Base-by-base conservation (phyloP, 2,797 vertebrate genomes). In the Pseudochirops cupreus region DNA sequence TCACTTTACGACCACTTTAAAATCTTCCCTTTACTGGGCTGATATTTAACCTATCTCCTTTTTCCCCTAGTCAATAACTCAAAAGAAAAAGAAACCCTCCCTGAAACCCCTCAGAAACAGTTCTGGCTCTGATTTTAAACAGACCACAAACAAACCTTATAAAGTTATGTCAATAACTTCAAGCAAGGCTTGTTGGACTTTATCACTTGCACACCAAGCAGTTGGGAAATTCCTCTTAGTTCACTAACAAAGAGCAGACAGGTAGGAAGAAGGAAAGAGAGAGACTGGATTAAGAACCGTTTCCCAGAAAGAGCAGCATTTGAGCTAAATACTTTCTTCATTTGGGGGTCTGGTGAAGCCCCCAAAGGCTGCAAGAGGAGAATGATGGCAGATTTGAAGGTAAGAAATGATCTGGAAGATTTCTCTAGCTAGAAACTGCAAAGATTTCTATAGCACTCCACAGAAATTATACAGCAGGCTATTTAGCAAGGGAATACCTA, bases 121-220 rank as follows among this genome's bases (percentile, higher is more conserved):
- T 67, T 89, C 95, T 95, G 98, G 92, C 33, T 97, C 98, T 99
- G 99, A 99, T 99, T 99, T 82, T 82, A 39, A 82, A 82, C 9
- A n/a, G n/a, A 46, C 74, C 46, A 82, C 74, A 46, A 82, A 82
- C 74, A 99, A 99, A 97, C 97, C 99, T 98, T 82, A 99, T 99
- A 98, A 98, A 98, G 98, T 96, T 97, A 91, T 98, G 96, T 97
- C 98, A 99, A 99, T 98, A 98, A 97, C 96, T 98, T 97, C 93
- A 93, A 96, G 97, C 92, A n/a, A 55, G 56, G 16, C 92, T 90
- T 82, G 93, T 96, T 98, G 98, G 98, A 98, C 98, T 98, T 98
- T 98, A 98, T 97, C 96, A 98, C 97, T 97, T 62, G 3, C 93
- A 58, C 91, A 58, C 93, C 87, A 95, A 93, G 91, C 91, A 95